Percentiles rank a stretch among this genome's conserved stretches.
These are phyloP conservation scores for Tachysurus fulvidraco DNA, from an alignment of 2,113 vertebrate species.

Conservation along the genomic window DNA sequence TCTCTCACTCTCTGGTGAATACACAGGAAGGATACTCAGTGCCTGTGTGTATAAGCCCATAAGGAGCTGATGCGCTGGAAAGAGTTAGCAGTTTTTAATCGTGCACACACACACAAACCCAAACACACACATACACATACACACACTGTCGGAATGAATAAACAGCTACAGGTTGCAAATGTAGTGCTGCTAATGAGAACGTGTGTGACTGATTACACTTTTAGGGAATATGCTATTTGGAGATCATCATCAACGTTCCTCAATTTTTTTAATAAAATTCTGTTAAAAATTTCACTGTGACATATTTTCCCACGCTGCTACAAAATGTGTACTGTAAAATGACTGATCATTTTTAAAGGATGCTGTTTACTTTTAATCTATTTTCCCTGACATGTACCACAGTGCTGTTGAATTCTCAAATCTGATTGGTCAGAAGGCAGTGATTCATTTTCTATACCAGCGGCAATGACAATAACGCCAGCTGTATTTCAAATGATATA, in stretches of 20 bases:
- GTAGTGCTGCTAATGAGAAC: constrained; percentile 13
- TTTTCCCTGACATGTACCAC: background rate
- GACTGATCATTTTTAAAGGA: background rate
- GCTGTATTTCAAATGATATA: background rate
- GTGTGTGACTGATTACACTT: background rate
- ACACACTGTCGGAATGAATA: background rate
- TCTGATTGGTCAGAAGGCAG: background rate
- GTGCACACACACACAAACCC: constrained; percentile 14
- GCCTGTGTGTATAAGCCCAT: constrained; percentile 44
- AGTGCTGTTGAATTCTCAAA: background rate
- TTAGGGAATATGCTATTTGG: background rate
- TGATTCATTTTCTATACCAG: background rate
- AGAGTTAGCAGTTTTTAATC: constrained; percentile 50
- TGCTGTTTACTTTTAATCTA: background rate
- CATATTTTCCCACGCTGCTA: background rate
- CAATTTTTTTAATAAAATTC: background rate
- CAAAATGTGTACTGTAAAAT: background rate
- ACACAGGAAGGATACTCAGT: constrained; percentile 13
- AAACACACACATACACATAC: constrained; percentile 20
- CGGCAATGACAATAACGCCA: background rate
- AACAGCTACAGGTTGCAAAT: constrained; percentile 41
- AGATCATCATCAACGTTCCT: background rate
- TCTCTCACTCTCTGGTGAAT: constrained; percentile 43
- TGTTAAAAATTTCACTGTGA: background rate
- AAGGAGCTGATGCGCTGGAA: constrained; percentile 44